Base-by-base conservation (phyloP, 2,797 vertebrate genomes). In the Xerus rutilus region DNA sequence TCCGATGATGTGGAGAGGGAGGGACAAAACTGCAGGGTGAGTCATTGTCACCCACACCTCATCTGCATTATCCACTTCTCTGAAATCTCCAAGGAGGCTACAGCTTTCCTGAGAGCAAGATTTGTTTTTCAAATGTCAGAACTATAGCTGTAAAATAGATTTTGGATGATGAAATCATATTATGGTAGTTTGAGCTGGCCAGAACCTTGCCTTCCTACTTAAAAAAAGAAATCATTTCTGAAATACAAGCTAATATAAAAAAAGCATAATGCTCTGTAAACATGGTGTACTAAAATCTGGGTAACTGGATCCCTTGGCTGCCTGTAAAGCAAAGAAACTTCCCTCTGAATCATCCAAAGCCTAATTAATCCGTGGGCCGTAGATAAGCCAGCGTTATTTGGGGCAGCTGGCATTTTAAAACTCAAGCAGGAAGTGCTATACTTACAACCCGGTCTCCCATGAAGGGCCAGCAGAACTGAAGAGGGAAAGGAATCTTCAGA, bases 101-200 rank as follows among this genome's bases (percentile, higher is more conserved):
- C 13, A n/a, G 0, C 47, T 88, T 88, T 76, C 47, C 54, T 12
- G 45, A 95, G 74, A 79, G 64, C 39, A 83, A 93, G 81, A 83
- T 91, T 82, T 94, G 77, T 54, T 96, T 96, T 90, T 86, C 45
- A 91, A 89, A 78, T 94, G 52, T 65, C 89, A 89, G 67, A 84
- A 82, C 35, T 54, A 39, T 54, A 77, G 32, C 49, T 83, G 74
- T 64, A 93, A 94, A 91, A 65, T 45, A 85, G 67, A 62, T 43
- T 95, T 54, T 7, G 83, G 52, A 45, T 67, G 9, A n/a, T 10
- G 28, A 52, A 87, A 70, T 90, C 83, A 79, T 86, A 57, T 84
- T 35, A 35, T 7, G 20, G 11, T 64, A 30, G 25, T 92, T 86
- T 77, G 47, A 35, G 12, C 88, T 90, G 84, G 69, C n/a, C 59